Evolutionary conservation across 2,797 vertebrate genomes (phyloP), one percentile per base, ranked within the genome.

Genomic region (Rhyacichthys aspro): DNA sequence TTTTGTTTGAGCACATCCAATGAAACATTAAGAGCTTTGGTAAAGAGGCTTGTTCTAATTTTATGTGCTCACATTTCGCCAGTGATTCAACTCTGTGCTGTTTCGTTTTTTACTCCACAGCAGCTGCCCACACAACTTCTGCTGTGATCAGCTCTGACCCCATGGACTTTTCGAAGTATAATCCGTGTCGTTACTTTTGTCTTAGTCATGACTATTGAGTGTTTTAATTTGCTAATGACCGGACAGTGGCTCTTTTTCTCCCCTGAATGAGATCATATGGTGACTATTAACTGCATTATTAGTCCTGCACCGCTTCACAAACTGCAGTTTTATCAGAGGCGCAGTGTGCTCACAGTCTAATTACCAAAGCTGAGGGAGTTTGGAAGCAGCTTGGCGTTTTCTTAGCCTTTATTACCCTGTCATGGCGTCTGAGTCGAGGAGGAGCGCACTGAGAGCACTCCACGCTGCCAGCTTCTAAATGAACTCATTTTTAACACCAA

Each of bases 291-390:
- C 38, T 11, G 64, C 81, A 80, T 69, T 55, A 37, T 76, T 77
- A 56, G 63, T 42, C 59, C 57, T 74, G 67, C 70, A 82, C 74
- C 18, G 19, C 49, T 79, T 77, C 55, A 34, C 14, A 81, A 74
- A 68, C 77, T 46, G 58, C 77, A 39, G 54, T 81, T 70, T 43
- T 62, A 70, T 63, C 70, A 54, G 65, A 68, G 9, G 68, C 68
- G 47, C 70, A 9, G 67, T 43, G 70, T 71, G 76, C 67, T 82
- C 67, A 55, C 55, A 0, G 49, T 77, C 76, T 86, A 85, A 87
- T 89, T 85, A 80, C 73, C 49, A 52, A 72, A 50, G 63, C 66
- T 18, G 64, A 74, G 78, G 69, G 78, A 73, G 77, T 44, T 54
- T 53, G 59, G 53, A 42, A 77, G 48, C 64, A 69, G 70, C 48